Evolutionary conservation across 2,797 vertebrate genomes (phyloP), one percentile per base, ranked within the genome.

Genomic region (Galagoides demidoff): DNA sequence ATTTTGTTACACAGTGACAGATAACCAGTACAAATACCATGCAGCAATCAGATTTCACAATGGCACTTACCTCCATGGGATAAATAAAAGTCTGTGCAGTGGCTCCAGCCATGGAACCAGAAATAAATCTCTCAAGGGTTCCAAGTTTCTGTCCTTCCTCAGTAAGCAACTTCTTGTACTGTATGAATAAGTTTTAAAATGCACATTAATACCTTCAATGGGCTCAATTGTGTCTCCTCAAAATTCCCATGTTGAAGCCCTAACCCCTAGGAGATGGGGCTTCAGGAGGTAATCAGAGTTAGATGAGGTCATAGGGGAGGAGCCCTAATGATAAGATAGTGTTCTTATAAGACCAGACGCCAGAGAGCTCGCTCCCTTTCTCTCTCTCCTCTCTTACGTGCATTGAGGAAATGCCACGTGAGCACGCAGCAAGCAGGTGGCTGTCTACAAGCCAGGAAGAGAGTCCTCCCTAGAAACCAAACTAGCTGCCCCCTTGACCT

Each of bases 51-150:
- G n/a, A 63, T 4, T 10, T 39, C 85, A 31, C 22, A 2, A 4
- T 0, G 6, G 78, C 7, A 94, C 98, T 98, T 98, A 99, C 99
- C 99, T 99, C 99, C 99, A 99, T 99, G 71, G 99, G 99, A 96
- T 99, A 99, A 97, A 99, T 99, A 95, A 98, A 99, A 0, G 99
- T 99, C 97, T 99, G 99, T 31, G 99, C 99, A 0, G 99, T 99
- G 90, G 99, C 99, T 97, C 99, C 99, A 68, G 99, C 99, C 98
- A 99, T 97, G 2, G 99, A 99, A 90, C 99, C 99, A 29, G 99
- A 99, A 43, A 99, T 95, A 97, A 99, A 99, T 98, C 99, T 99
- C 96, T 99, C 99, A 6, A 99, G 94, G 0, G 99, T 98, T 92
- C 98, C 97, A 85, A 99, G 23, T 79, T 99, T 99, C 22, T 99